A percentile compares a stretch with the other conserved stretches of the same genome.
phyloP scores from a whole-genome alignment of 2,888 invertebrate genomes.

The Stramonita haemastoma region DNA sequence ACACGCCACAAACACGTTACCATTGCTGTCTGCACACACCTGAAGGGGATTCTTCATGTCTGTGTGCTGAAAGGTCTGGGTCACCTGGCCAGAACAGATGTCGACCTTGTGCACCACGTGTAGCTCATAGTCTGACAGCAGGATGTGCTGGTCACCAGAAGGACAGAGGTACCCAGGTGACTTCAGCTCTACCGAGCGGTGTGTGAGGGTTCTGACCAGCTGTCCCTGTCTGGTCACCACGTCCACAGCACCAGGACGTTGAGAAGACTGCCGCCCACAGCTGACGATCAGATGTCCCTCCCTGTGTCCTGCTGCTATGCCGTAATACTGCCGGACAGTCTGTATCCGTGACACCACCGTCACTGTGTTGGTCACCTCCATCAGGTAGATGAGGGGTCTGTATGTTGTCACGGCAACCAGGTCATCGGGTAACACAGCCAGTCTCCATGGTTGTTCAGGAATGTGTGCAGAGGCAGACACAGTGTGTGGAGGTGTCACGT shows the following conservation, averaged over 20 bases:
- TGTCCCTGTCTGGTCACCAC: background rate
- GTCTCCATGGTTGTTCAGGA: background rate
- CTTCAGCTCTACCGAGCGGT: background rate
- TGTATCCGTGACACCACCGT: background rate
- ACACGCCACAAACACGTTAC: background rate
- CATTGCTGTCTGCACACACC: background rate
- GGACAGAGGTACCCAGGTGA: background rate
- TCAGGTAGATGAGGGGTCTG: background rate
- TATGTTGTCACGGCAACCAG: background rate
- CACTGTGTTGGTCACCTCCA: background rate
- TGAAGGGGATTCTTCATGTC: background rate
- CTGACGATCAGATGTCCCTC: background rate
- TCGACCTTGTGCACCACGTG: background rate
- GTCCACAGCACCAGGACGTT: background rate
- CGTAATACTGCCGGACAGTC: background rate
- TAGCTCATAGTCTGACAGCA: background rate
- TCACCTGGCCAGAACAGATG: background rate
- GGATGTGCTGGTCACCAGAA: background rate
- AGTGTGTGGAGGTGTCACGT: background rate
- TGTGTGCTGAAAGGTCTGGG: background rate
- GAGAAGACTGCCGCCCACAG: background rate
- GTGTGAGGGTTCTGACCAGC: background rate
- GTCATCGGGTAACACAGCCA: background rate
- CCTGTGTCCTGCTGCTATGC: background rate
- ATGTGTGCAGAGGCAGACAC: background rate